These are phyloP conservation scores for Lepidurus couesii DNA, from an alignment of 1,140 invertebrate species.

Conservation along the genomic window DNA sequence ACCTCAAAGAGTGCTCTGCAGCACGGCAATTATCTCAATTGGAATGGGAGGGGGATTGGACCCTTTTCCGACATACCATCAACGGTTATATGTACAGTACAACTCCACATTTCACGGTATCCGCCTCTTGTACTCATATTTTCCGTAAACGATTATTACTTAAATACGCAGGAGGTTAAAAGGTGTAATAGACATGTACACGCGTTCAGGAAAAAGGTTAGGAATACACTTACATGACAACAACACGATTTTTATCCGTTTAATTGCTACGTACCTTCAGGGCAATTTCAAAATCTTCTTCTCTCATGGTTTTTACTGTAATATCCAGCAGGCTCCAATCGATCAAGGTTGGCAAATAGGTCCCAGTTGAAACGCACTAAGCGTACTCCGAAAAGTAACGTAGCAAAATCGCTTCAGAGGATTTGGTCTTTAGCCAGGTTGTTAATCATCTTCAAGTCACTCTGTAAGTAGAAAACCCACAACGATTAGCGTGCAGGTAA, in stretches of 20 bases:
- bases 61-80: no score
- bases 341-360: conserved; percentile 6
- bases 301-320: conserved; percentile 57
- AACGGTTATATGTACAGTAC: no score
- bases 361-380: not conserved
- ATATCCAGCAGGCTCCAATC: not conserved
- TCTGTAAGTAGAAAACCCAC: not conserved
- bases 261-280: conserved; percentile 60
- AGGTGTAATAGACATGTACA: not conserved
- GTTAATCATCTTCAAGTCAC: not conserved
- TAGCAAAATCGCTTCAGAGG: not conserved
- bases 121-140: no score
- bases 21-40: not conserved
- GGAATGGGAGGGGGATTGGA: not conserved
- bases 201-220: not conserved
- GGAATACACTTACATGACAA: not conserved
- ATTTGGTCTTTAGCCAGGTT: not conserved
- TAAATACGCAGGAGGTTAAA: not conserved
- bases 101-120: no score
- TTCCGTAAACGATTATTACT: not conserved
- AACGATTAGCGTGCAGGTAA: not conserved
- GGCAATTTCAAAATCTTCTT: conserved; percentile 87
- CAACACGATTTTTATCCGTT: no score
- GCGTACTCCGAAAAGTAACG: not conserved
- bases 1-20: not conserved